Base-by-base conservation (phyloP, 2,113 vertebrate genomes). In the Bubo blakistoni region DNA sequence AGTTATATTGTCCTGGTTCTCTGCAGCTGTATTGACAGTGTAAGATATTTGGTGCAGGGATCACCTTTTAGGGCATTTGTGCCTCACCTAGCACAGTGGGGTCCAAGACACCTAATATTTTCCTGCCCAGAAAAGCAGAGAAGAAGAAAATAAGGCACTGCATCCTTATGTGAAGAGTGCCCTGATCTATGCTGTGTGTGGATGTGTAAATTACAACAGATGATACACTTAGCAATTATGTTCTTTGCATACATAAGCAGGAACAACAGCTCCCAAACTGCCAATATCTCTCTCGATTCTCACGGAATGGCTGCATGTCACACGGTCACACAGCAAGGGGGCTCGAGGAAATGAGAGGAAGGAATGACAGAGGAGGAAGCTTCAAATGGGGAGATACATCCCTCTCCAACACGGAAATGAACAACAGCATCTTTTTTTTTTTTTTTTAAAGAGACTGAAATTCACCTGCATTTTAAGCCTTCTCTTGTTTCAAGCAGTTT, bases 231-330 rank as follows among this genome's bases (percentile, higher is more conserved):
- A 96, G 96, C 97, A 98, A 97, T 98, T 98, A 98, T 95, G 97
- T 96, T 98, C 96, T 97, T 98, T 96, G 97, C 97, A 98, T 98
- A 97, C 97, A 96, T 98, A 98, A 98, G 97, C 96, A 98, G 97
- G 95, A 98, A 96, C 86, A 98, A 98, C 97, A 97, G 97, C 96
- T 98, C 97, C 97, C 98, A 96, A 95, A 97, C 96, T 98, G 97
- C 97, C 97, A 97, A 92, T 98, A 97, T 98, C 95, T 95, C 96
- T 97, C 95, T 97, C 9, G 12, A 62, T 96, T 97, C 97, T 97
- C 94, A 90, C 94, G 13, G 61, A 98, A 97, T 6, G 95, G 77
- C 95, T 97, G 79, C 3, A 1, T 98, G 97, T 98, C 97, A 97
- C 97, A 96, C 25, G 95, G 96, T 94, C 97, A 97, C 92, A 16